Base-by-base conservation (phyloP, 2,797 vertebrate genomes). In the Novumbra hubbsi region DNA sequence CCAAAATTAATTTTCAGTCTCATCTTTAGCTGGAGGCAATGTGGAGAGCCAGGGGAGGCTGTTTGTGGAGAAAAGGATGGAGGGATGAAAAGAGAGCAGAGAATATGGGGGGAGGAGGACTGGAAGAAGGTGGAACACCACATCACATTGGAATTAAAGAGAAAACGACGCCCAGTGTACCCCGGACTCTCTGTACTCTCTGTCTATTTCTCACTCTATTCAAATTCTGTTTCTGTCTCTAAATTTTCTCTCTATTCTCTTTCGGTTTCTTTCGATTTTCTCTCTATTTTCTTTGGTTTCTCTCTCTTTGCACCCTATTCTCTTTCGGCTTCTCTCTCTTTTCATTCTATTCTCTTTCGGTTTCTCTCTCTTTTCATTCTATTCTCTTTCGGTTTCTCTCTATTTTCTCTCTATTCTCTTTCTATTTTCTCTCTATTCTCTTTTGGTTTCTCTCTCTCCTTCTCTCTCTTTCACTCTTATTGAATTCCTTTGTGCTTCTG, bases 1-100 rank as follows among this genome's bases (percentile, higher is more conserved):
- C 84, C 77, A 75, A 91, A 91, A 90, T 90, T 88, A 85, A 93
- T 93, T 90, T 91, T 84, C 85, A 88, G 88, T 88, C 88, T 91
- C 88, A 80, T 88, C 85, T 91, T 90, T 87, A 83, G 88, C 90
- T 88, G 83, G 81, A 89, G 87, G 88, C 90, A 70, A 75, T 71
- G 75, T 70, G 4, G 30, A 77, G 81, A 81, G 79, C 78, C 81
- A 69, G 78, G 83, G 83, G 82, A 79, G 68, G 66, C 79, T 78
- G 77, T 86, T 83, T 50, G 76, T 41, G 73, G 69, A 78, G 73
- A 41, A 79, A 75, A 84, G 74, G 72, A 66, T 71, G 70, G 73
- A 50, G 74, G 72, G 69, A 41, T 32, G 75, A 74, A 50, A 48
- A 30, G 62, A 34, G 73, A 4, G 41, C 41, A 52, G 16, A 45